phyloP scores from a whole-genome alignment of 2,113 vertebrate genomes.

The Dromas ardeola region DNA sequence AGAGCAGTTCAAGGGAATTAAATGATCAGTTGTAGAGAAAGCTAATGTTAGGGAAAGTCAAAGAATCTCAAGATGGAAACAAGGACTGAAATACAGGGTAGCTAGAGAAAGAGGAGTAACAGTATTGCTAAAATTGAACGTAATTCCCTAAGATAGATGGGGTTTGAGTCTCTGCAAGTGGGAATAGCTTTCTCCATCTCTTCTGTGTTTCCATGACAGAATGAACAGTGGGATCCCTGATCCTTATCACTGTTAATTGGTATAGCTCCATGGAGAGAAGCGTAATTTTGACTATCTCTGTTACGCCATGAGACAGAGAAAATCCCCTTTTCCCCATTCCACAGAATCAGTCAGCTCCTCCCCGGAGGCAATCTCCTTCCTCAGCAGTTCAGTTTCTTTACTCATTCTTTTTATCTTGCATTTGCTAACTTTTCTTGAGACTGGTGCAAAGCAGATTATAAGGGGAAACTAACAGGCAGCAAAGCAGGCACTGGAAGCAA shows the following conservation, averaged over 20 bases:
- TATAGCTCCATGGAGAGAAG: background rate
- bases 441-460: background rate
- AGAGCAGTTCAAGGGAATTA: background rate
- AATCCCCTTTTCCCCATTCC: slow-evolving; percentile 6
- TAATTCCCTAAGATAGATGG: background rate
- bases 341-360: background rate
- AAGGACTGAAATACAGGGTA: background rate
- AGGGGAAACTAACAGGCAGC: background rate
- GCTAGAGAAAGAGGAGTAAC: background rate
- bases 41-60: background rate
- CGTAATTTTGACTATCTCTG: background rate
- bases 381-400: background rate
- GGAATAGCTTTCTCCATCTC: background rate
- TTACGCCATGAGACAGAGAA: background rate
- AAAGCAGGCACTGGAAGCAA: background rate
- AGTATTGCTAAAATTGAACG: background rate
- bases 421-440: background rate
- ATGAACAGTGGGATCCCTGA: background rate
- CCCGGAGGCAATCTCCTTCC: background rate
- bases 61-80: background rate
- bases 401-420: background rate
- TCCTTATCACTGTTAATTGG: slow-evolving; percentile 20
- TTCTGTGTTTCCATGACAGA: background rate
- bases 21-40: background rate
- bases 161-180: background rate